These are phyloP conservation scores for Meloidogyne exigua DNA, from an alignment of 1,140 invertebrate species.

Conservation along the genomic window DNA sequence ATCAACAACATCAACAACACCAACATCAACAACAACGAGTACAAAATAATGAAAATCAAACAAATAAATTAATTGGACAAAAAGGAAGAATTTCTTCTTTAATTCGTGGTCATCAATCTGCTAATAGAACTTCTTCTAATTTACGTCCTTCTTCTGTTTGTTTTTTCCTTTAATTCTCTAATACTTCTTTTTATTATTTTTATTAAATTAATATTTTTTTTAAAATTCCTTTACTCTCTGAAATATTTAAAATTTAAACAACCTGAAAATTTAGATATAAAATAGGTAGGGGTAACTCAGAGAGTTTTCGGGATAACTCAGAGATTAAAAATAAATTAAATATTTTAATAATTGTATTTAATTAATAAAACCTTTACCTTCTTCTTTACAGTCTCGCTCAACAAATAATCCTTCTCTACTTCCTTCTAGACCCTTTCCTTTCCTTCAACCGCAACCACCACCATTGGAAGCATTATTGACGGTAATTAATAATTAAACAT, in stretches of 20 bases:
- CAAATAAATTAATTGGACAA: neutral
- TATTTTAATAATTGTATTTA: neutral
- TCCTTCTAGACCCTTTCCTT: neutral
- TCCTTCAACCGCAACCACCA: neutral
- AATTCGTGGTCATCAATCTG: neutral
- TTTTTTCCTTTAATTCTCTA: neutral
- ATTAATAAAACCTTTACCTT: no score
- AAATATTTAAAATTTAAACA: no score
- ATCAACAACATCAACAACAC: neutral
- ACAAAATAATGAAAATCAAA: neutral
- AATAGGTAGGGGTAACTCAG: neutral
- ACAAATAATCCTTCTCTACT: neutral
- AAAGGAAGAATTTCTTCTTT: neutral
- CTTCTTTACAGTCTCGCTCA: neutral
- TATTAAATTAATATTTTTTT: no score
- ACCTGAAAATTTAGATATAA: no score
- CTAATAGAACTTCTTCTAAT: neutral
- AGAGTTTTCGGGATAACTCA: neutral
- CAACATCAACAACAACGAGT: neutral
- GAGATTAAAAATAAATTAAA: neutral
- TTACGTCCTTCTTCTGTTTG: neutral
- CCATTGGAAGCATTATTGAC: neutral
- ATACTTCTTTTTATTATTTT: no score
- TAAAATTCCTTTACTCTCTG: no score
- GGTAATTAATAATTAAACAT: neutral